A percentile compares a stretch with the other conserved stretches of the same genome.
Conservation (phyloP, 1,140 invertebrate genomes). For the Stenopsyche tienmushanensis region DNA sequence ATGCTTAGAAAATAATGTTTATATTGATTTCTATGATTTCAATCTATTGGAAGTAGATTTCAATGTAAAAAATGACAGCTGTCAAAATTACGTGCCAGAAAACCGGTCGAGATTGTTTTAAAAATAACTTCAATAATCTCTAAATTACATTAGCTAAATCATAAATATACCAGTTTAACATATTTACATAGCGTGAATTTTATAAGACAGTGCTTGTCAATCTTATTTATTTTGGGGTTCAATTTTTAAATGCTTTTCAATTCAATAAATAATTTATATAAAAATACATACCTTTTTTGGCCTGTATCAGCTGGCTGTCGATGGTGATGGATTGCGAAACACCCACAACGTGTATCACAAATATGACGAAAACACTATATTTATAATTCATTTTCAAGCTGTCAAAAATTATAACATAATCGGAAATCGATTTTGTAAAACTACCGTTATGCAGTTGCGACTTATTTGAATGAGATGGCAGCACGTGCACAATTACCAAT, state of each 20-base stretch:
- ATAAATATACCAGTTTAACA: too few species aligned
- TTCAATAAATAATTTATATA: too few species aligned
- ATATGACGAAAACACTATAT: neutral
- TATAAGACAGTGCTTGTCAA: too few species aligned
- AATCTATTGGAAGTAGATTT: too few species aligned
- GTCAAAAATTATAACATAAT: neutral
- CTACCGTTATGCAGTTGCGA: too few species aligned
- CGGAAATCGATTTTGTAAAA: too few species aligned
- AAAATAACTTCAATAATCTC: neutral
- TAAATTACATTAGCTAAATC: neutral
- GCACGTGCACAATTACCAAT: too few species aligned
- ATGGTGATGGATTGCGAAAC: neutral
- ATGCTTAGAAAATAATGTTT: neutral
- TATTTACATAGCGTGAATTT: too few species aligned
- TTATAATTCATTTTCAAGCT: neutral
- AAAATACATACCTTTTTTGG: constrained; percentile 20
- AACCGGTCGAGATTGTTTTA: neutral
- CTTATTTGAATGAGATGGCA: neutral
- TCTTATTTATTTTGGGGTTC: too few species aligned
- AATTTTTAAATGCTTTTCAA: too few species aligned
- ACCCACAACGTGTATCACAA: neutral
- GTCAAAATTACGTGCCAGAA: neutral
- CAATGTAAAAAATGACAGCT: too few species aligned
- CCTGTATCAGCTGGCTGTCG: constrained; percentile 11
- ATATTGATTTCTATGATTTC: neutral